A percentile compares a stretch with the other conserved stretches of the same genome.
Conservation (phyloP, 1,140 invertebrate species). For the Lasioglossum albipes region DNA sequence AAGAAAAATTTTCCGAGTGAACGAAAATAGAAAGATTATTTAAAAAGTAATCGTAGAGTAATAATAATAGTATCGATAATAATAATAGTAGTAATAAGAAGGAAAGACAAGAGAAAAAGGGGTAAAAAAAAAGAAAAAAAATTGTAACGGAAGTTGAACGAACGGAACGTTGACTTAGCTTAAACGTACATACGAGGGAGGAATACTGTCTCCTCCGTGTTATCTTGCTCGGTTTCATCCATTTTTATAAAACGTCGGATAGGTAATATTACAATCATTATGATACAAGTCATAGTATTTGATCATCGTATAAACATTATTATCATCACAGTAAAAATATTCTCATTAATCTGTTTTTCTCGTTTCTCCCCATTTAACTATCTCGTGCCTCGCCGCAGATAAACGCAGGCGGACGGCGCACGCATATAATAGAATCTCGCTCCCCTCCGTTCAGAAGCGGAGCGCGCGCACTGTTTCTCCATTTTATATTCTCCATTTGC, state of each 20-base stretch:
- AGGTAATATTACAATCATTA: constrained; percentile 69
- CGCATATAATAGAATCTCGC: constrained; percentile 32
- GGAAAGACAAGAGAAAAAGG: background rate
- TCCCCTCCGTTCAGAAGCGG: constrained; percentile 34
- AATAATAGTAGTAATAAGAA: background rate
- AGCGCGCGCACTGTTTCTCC: constrained; percentile 24
- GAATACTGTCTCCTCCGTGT: constrained; percentile 37
- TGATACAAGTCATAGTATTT: constrained; percentile 75
- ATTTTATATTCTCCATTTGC: constrained; percentile 34
- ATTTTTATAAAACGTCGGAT: constrained; percentile 67
- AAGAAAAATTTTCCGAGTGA: constrained; percentile 10
- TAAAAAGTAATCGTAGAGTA: no score
- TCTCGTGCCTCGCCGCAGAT: constrained; percentile 60
- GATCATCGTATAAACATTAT: constrained; percentile 80
- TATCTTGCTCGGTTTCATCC: constrained; percentile 47
- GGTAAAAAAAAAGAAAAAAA: background rate
- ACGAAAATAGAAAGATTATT: background rate
- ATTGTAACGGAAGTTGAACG: constrained; percentile 46
- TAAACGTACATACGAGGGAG: constrained; percentile 49
- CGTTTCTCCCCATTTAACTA: constrained; percentile 70
- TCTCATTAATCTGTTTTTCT: constrained; percentile 39
- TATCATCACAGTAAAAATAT: constrained; percentile 82
- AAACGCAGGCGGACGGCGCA: constrained; percentile 52
- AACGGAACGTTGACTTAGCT: constrained; percentile 68
- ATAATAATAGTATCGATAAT: no score